phyloP scores from a whole-genome alignment of 2,888 invertebrate species.

The Tetragnatha montana region DNA sequence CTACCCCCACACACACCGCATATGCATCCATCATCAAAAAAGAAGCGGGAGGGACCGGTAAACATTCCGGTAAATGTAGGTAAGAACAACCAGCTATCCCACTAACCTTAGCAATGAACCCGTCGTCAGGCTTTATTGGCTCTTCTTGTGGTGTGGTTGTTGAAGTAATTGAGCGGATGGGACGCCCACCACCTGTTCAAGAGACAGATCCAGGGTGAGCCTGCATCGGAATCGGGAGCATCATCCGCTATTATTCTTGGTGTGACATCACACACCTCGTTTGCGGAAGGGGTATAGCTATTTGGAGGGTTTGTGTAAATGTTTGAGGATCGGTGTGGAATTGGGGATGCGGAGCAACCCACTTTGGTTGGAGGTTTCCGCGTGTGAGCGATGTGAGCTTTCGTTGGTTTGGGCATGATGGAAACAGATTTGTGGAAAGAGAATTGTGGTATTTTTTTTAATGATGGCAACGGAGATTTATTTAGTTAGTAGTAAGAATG shows the following conservation, averaged over 20 bases:
- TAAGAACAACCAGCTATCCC: slow-evolving; percentile 52
- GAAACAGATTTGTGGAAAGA: too few species aligned
- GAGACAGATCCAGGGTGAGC: slow-evolving; percentile 12
- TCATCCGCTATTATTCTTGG: not conserved
- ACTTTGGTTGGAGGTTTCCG: too few species aligned
- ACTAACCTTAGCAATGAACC: slow-evolving; percentile 69
- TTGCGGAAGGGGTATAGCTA: not conserved
- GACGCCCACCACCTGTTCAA: slow-evolving; percentile 51
- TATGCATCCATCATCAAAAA: slow-evolving; percentile 36
- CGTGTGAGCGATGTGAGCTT: too few species aligned
- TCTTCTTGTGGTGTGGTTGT: not conserved
- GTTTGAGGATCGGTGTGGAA: too few species aligned
- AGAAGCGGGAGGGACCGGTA: slow-evolving; percentile 23
- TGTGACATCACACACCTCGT: not conserved
- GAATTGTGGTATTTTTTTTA: too few species aligned
- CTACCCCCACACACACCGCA: slow-evolving; percentile 3
- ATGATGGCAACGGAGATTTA: too few species aligned
- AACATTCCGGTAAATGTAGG: slow-evolving; percentile 33
- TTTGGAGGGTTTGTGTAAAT: too few species aligned
- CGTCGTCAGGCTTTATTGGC: slow-evolving; percentile 21
- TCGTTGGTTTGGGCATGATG: too few species aligned
- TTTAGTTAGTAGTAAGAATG: too few species aligned
- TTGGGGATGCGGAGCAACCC: too few species aligned
- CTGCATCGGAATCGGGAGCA: not conserved
- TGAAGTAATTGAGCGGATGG: not conserved